Evolutionary conservation across 2,888 invertebrate species (phyloP), one percentile per base, ranked within the genome.

Genomic region (Drosophila greeni): DNA sequence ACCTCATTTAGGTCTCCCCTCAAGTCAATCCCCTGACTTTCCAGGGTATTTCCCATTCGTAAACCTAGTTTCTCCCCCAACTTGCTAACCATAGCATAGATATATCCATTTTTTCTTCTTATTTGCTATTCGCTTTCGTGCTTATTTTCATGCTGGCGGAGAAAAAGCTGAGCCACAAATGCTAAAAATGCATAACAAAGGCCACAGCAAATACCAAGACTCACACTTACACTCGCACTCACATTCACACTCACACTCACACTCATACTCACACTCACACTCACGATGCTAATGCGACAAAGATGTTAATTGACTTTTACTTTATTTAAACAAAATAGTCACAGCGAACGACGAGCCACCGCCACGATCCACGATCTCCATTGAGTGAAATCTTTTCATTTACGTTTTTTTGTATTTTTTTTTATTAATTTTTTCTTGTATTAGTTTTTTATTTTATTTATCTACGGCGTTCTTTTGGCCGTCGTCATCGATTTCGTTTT

Each of bases 231-330:
- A 34, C 37, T 49, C n/a, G 14, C 37, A 55, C 37, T 54, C n/a
- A 20, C 43, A 60, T 56, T 54, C 66, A 69, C 18, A 34, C 37
- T 49, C n/a, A 14, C 37, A 20, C 57, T 53, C 65, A 70, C n/a
- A 34, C 33, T 14, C 33, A 14, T 31, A 43, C 26, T 20, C 33
- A 37, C 29, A 55, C 37, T 54, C n/a, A 20, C 43, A 60, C 58
- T 54, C 66, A 69, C 20, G 45, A 47, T 78, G 84, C 65, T 75
- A 83, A 83, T 83, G 75, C 60, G 84, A 81, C 81, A 81, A 76
- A 75, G 82, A 82, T 81, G 81, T 81, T 81, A 83, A 81, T 83
- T 83, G 84, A 84, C 81, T 81, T 81, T 81, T 81, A 81, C 81
- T 81, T 83, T 82, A 74, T 72, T 70, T 70, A 78, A 82, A 81